Conservation (phyloP, 2,113 vertebrate genomes). For the Vulpes lagopus region DNA sequence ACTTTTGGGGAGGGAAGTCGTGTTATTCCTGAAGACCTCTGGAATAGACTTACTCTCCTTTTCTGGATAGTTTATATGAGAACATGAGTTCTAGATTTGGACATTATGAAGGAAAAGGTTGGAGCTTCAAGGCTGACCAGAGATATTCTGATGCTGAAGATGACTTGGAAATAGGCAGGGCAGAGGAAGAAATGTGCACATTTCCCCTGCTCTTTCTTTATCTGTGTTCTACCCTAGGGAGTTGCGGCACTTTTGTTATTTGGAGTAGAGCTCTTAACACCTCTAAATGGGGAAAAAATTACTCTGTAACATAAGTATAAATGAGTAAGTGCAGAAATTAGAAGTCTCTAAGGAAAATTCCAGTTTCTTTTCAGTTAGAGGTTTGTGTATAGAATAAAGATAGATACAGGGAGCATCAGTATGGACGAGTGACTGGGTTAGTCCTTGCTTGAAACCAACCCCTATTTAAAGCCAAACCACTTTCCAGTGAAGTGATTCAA, state of each 20-base stretch:
- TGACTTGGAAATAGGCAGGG: background rate
- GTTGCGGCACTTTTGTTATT: background rate
- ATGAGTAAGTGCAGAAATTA: background rate
- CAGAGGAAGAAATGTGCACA: background rate
- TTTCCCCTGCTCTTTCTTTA: background rate
- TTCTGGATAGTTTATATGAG: background rate
- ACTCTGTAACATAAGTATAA: background rate
- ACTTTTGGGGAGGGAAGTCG: background rate
- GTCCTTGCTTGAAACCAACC: background rate
- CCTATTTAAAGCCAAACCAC: background rate
- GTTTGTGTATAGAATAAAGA: background rate
- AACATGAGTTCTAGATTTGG: background rate
- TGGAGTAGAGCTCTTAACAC: constrained; percentile 13
- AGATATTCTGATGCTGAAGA: background rate
- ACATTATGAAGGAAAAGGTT: background rate
- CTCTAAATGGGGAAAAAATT: background rate
- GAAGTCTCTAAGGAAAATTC: background rate
- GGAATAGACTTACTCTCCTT: background rate
- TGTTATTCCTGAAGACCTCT: background rate
- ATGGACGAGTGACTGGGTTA: background rate
- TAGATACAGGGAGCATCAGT: background rate
- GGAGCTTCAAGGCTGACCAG: background rate
- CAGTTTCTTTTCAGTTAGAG: background rate
- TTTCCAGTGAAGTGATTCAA: background rate
- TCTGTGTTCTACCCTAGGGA: background rate